Conservation (phyloP, 2,888 invertebrate species). For the Lepetodrilus schrolli region DNA sequence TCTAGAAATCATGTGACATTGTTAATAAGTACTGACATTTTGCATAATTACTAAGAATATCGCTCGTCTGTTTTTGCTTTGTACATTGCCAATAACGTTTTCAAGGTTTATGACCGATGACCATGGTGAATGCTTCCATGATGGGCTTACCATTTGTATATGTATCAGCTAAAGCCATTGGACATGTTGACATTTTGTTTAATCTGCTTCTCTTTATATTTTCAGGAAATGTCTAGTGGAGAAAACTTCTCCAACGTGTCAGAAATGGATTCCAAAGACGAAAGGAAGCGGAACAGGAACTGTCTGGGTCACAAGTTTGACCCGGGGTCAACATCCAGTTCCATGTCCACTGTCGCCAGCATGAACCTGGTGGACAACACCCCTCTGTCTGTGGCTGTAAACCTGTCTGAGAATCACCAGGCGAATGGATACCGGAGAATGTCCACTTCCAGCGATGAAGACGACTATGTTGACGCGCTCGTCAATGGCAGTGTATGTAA, state of each 20-base stretch:
- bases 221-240: slow-evolving; percentile 4
- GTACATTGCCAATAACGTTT: too few relatives aligned
- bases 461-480: slow-evolving; percentile 1
- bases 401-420: background rate
- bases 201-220: background rate
- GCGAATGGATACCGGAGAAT: background rate
- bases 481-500: slow-evolving; percentile 2
- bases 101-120: too few relatives aligned
- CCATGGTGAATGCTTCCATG: background rate
- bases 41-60: too few relatives aligned
- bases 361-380: background rate
- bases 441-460: background rate
- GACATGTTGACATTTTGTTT: background rate
- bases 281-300: background rate
- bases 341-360: background rate
- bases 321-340: background rate
- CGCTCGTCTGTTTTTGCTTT: too few relatives aligned
- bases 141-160: background rate
- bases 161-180: too few relatives aligned
- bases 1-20: too few relatives aligned
- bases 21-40: too few relatives aligned
- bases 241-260: slow-evolving; percentile 2
- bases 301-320: slow-evolving; percentile 23
- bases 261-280: background rate
- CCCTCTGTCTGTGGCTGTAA: background rate